phyloP scores from a whole-genome alignment of 37 sponge, comb jelly and placozoan genomes.

The Cladorhizidae sp. region DNA sequence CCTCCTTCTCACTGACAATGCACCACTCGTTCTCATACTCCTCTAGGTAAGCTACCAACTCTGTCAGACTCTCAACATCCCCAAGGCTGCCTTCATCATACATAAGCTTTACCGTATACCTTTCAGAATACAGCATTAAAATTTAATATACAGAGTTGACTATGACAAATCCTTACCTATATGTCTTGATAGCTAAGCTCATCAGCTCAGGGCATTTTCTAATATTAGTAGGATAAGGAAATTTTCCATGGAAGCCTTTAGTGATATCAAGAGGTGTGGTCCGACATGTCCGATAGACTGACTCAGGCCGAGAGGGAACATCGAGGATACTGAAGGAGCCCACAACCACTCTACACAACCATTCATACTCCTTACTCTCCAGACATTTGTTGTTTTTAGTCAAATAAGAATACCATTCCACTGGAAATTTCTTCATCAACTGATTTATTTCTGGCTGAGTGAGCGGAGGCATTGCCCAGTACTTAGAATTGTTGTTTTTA shows the following conservation, averaged over 20 bases:
- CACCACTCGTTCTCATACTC: slow-evolving; percentile 61
- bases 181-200: slow-evolving; percentile 58
- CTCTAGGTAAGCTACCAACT: slow-evolving; percentile 54
- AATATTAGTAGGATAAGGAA: slow-evolving; percentile 51
- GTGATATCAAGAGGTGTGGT: slow-evolving; percentile 49
- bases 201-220: slow-evolving; percentile 23
- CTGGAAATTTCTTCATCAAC: slow-evolving; percentile 38
- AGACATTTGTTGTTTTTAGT: not conserved
- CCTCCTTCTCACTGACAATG: slow-evolving; percentile 64
- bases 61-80: slow-evolving; percentile 42
- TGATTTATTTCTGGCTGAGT: not conserved
- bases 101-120: slow-evolving; percentile 89
- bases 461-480: slow-evolving; percentile 26
- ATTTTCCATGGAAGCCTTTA: slow-evolving; percentile 53
- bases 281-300: not conserved
- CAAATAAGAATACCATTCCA: slow-evolving; percentile 37
- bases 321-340: slow-evolving; percentile 41
- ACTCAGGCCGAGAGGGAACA: not conserved
- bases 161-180: slow-evolving; percentile 59
- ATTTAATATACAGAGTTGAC: not conserved
- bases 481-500: not conserved
- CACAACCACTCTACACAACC: slow-evolving; percentile 23
- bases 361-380: not conserved
- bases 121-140: not conserved
- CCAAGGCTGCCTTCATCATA: slow-evolving; percentile 80